phyloP scores from a whole-genome alignment of 2,113 vertebrate species.

The Peromyscus californicus region DNA sequence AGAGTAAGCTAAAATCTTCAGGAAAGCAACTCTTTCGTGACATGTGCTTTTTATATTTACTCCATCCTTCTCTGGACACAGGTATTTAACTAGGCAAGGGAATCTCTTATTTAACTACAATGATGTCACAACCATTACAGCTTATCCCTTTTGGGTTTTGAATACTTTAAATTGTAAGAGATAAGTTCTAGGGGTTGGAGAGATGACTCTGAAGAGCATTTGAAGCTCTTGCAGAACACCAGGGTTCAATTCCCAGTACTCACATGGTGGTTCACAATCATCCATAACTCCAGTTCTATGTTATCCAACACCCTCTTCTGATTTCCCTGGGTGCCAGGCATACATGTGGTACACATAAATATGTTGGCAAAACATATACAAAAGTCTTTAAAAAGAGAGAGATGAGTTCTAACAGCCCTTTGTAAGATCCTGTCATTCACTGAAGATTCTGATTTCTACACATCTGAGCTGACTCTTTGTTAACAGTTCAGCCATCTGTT shows the following conservation, averaged over 20 bases:
- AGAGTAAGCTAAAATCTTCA: background rate
- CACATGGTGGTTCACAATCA: background rate
- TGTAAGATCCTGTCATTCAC: background rate
- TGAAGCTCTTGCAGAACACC: background rate
- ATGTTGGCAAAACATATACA: background rate
- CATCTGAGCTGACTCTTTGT: background rate
- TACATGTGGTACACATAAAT: background rate
- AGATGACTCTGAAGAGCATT: background rate
- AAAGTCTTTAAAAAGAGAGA: background rate
- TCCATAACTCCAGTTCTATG: background rate
- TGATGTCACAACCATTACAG: background rate
- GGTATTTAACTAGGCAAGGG: background rate
- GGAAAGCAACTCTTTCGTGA: background rate
- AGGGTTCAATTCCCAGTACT: background rate
- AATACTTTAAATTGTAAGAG: conserved; percentile 38
- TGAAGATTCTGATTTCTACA: background rate
- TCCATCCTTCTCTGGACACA: background rate
- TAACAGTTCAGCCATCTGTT: background rate
- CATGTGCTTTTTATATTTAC: conserved; percentile 11
- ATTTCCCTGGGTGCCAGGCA: background rate
- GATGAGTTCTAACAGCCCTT: conserved; percentile 24
- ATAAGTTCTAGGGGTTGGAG: background rate
- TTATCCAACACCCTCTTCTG: background rate
- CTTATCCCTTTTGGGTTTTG: background rate
- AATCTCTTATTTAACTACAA: background rate